A percentile compares a stretch with the other conserved stretches of the same genome.
Conservation (phyloP, 2,113 vertebrate species). For the Paramisgurnus dabryanus region DNA sequence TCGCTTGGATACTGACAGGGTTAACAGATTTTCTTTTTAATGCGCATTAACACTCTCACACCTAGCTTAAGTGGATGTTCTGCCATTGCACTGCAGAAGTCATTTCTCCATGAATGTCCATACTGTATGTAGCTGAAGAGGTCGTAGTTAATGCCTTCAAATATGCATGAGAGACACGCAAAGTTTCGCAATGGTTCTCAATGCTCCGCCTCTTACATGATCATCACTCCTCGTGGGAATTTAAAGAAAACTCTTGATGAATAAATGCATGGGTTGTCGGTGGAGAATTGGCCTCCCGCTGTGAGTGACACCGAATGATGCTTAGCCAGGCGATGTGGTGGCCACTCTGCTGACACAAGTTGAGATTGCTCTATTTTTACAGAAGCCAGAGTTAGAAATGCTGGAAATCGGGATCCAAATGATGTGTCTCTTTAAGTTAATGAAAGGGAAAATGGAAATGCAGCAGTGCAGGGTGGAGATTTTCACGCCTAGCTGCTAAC, state of each 20-base stretch:
- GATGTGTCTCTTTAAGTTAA: slow-evolving; percentile 64
- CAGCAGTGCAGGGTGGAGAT: slow-evolving; percentile 55
- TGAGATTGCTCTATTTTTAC: slow-evolving; percentile 28
- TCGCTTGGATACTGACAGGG: slow-evolving; percentile 10
- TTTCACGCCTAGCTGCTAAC: slow-evolving; percentile 65
- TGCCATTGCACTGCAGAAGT: not conserved
- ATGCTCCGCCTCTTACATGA: slow-evolving; percentile 17
- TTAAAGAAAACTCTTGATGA: slow-evolving; percentile 35
- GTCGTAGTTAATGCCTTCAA: slow-evolving; percentile 41
- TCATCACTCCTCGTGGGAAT: slow-evolving; percentile 34
- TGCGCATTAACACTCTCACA: slow-evolving; percentile 20
- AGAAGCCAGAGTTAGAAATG: slow-evolving; percentile 50
- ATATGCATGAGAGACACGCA: slow-evolving; percentile 41
- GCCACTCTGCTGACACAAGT: slow-evolving; percentile 23
- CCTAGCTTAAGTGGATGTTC: slow-evolving; percentile 47
- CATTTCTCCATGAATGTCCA: slow-evolving; percentile 1
- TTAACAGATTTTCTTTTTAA: slow-evolving; percentile 48
- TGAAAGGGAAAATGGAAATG: slow-evolving; percentile 70
- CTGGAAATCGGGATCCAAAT: slow-evolving; percentile 63
- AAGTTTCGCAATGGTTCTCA: slow-evolving; percentile 2
- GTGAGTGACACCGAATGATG: slow-evolving; percentile 42
- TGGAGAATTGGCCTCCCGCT: slow-evolving; percentile 43
- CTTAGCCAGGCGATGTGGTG: slow-evolving; percentile 23
- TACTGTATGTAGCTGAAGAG: not conserved
- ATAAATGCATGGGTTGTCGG: slow-evolving; percentile 55